Percentiles rank a stretch among this genome's conserved stretches.
phyloP scores from a whole-genome alignment of 2,113 vertebrate species.

The Chaetorhynchus papuensis region DNA sequence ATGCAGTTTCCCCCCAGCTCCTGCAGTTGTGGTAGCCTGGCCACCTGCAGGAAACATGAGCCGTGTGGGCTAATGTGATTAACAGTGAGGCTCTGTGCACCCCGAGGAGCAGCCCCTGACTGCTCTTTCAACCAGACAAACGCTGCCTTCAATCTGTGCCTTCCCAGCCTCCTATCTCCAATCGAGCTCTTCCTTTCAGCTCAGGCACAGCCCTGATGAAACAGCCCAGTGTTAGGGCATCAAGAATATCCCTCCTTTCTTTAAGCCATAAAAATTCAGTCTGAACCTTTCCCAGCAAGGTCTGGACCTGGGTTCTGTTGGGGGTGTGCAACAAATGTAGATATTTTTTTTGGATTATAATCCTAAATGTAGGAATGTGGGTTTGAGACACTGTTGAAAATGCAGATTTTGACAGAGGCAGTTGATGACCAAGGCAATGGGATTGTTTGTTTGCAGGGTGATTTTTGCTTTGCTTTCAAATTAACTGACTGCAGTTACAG shows the following conservation, averaged over 20 bases:
- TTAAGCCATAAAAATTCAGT: neutral
- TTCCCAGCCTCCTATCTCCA: neutral
- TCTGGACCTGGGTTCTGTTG: neutral
- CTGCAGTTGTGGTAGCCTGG: neutral
- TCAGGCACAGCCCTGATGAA: neutral
- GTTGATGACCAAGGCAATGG: neutral
- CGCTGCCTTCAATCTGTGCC: neutral
- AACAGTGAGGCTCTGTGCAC: neutral
- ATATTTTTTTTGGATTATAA: neutral
- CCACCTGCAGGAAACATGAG: conserved; percentile 28
- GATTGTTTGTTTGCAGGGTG: neutral
- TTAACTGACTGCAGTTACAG: neutral
- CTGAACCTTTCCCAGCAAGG: neutral
- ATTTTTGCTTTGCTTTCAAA: neutral
- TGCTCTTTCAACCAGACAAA: neutral
- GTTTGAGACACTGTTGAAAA: neutral
- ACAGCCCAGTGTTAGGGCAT: neutral
- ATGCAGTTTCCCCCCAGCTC: neutral
- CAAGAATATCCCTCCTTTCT: neutral
- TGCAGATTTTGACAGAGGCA: neutral
- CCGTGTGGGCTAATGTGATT: neutral
- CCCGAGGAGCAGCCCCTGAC: neutral
- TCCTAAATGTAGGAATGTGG: neutral
- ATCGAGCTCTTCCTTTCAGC: neutral
- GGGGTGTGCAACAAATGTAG: neutral